Evolutionary conservation across 2,888 invertebrate genomes (phyloP).

Genomic region (Drosophila vallismaia): DNA sequence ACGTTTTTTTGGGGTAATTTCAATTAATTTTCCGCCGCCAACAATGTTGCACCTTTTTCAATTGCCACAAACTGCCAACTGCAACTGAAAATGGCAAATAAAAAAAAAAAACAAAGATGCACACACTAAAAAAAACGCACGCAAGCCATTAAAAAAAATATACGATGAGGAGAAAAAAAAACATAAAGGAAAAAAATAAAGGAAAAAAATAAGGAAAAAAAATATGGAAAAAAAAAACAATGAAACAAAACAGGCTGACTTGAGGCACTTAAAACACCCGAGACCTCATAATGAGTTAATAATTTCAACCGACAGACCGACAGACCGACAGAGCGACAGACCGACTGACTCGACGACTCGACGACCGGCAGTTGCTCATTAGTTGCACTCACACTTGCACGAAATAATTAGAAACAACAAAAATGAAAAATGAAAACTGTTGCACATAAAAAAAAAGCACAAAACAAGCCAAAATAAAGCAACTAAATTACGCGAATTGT

Average conservation of each 20-base stretch:
- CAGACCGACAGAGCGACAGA: constrained; percentile 32
- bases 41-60: constrained; percentile 54
- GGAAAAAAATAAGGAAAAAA: too few species aligned
- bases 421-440: constrained; percentile 24
- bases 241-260: constrained; percentile 48
- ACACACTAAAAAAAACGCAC: constrained; percentile 30
- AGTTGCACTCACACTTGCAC: constrained; percentile 47
- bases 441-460: constrained; percentile 16
- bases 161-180: constrained; percentile 15
- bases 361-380: constrained; percentile 60
- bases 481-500: constrained; percentile 76
- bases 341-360: background rate
- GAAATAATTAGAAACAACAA: constrained; percentile 43
- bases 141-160: constrained; percentile 40
- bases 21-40: constrained; percentile 16
- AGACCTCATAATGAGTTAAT: constrained; percentile 52
- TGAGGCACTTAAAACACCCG: constrained; percentile 48
- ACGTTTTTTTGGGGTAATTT: constrained; percentile 3
- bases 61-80: constrained; percentile 27
- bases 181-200: constrained; percentile 28
- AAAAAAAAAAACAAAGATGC: constrained; percentile 8
- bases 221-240: constrained; percentile 2
- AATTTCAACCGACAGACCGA: constrained; percentile 48
- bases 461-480: constrained; percentile 15
- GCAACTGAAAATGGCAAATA: constrained; percentile 5